Evolutionary conservation across 2,797 vertebrate genomes (phyloP).

Genomic region (Anguilla marmorata): DNA sequence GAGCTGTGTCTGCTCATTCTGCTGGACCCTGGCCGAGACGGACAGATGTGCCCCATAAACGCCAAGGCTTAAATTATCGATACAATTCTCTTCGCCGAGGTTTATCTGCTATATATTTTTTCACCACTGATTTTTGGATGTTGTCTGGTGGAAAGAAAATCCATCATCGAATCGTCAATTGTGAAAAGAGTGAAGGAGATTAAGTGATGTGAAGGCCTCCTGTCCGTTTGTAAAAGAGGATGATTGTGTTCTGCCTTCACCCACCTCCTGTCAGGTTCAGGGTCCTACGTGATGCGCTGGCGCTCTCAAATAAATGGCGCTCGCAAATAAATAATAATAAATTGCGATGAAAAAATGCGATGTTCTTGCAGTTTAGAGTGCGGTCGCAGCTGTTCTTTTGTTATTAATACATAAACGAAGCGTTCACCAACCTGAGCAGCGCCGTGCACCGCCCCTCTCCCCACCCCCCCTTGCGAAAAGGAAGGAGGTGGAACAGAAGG

Average conservation of each 20-base stretch:
- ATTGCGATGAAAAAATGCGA: not conserved
- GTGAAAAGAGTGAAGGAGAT: not conserved
- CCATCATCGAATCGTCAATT: not conserved
- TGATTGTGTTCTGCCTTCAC: not conserved
- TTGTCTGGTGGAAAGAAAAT: not conserved
- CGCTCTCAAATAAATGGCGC: not conserved
- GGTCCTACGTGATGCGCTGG: not conserved
- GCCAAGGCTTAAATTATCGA: not conserved
- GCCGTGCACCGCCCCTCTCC: not conserved
- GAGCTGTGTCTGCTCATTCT: not conserved
- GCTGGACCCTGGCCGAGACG: not conserved
- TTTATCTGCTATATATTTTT: not conserved
- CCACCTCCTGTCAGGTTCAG: not conserved
- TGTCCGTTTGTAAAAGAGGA: not conserved
- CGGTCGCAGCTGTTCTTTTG: slow-evolving; percentile 3
- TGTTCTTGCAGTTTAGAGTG: not conserved
- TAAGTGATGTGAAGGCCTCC: not conserved
- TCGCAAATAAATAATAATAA: too few species aligned
- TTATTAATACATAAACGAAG: not conserved
- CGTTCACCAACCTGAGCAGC: not conserved
- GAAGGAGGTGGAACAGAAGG: not conserved
- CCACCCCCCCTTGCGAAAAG: not conserved
- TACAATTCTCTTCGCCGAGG: not conserved
- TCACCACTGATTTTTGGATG: not conserved
- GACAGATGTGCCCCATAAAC: not conserved